Base-by-base conservation (phyloP, 1,140 invertebrate species). In the Sycophaga agraensis region DNA sequence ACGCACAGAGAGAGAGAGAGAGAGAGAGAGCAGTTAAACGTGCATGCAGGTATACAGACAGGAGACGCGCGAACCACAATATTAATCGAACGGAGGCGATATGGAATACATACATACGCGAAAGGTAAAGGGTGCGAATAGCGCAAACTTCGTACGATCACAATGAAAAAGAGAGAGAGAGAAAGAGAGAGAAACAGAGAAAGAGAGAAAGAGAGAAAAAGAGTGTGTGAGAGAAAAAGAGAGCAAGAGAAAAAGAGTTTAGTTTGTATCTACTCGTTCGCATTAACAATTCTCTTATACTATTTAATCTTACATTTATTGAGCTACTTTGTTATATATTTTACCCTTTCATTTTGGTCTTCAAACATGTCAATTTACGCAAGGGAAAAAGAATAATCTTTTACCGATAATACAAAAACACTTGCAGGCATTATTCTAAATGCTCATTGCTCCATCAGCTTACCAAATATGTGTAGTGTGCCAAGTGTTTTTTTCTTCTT, bases 391-490 rank as follows among this genome's bases (percentile, higher is more conserved):
- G n/a, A n/a, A n/a, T n/a, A n/a, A n/a, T n/a, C n/a, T n/a, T n/a
- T n/a, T n/a, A n/a, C n/a, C n/a, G n/a, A n/a, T n/a, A n/a, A n/a
- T n/a, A n/a, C n/a, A n/a, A n/a, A n/a, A n/a, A n/a, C n/a, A n/a
- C n/a, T n/a, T n/a, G n/a, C 11, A 67, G 66, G 59, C 64, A 64
- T 59, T 67, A 58, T 61, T 63, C 61, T 64, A 69, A 40, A 57
- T 58, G 61, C 61, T 66, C 65, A 64, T 68, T 46, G 59, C 59
- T 68, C 61, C 62, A 65, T 67, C 67, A 70, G 63, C 64, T 68
- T 66, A 72, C 67, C 70, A 72, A 72, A 72, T 72, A 72, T 68
- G 66, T 55, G 48, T 53, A 45, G 53, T 62, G 56, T 65, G 68
- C 60, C 66, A 66, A 60, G 64, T 69, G 63, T 69, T 72, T 59